Evolutionary conservation across 2,113 vertebrate species (phyloP).

Genomic region (Heteronetta atricapilla): DNA sequence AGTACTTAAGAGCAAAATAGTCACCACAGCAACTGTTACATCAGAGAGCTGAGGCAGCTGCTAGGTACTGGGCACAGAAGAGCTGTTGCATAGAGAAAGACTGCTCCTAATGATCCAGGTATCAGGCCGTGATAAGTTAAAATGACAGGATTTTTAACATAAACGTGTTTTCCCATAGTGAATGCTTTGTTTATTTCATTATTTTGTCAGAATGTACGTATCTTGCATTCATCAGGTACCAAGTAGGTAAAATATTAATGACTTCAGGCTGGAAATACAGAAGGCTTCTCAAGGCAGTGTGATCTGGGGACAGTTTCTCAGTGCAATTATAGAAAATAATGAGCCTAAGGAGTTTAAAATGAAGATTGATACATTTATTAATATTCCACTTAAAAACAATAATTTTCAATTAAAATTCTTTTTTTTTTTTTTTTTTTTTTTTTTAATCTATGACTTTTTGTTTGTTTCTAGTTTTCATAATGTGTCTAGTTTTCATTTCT

Average conservation of each 20-base stretch:
- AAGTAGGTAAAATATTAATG: neutral
- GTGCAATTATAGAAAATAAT: neutral
- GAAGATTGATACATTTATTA: neutral
- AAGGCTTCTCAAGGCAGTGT: neutral
- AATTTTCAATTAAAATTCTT: neutral
- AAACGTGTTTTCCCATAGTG: neutral
- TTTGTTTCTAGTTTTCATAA: neutral
- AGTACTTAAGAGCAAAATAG: slow-evolving; percentile 6
- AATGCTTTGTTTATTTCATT: neutral
- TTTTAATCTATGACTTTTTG: neutral
- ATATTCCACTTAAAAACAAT: neutral
- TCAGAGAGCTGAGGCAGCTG: neutral
- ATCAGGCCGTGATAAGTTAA: neutral
- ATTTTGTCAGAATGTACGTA: neutral
- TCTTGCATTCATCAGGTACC: neutral
- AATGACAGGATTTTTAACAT: neutral
- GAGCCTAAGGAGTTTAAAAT: neutral
- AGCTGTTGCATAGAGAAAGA: neutral
- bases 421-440: neutral
- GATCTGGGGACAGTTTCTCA: neutral
- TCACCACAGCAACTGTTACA: slow-evolving; percentile 7
- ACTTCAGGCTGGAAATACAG: neutral
- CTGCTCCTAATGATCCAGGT: neutral
- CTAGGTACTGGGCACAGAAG: neutral
- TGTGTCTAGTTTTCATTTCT: neutral